Evolutionary conservation across 2,888 invertebrate species (phyloP), one percentile per base, ranked within the genome.

Genomic region (Boloria euphrosyne): DNA sequence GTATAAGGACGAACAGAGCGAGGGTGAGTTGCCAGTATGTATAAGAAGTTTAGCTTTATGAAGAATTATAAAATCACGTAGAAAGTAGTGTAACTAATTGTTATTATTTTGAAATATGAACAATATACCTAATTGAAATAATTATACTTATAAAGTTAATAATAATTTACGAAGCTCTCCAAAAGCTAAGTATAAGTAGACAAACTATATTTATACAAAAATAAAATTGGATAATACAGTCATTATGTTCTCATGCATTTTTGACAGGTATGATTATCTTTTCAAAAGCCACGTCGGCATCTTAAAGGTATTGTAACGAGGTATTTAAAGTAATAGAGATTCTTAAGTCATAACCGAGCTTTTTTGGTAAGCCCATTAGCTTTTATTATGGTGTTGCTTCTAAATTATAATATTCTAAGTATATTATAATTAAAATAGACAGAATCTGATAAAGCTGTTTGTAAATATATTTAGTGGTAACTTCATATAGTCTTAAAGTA

Each of bases 241-340:
- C 46, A 57, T 57, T 46, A 59, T 31, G 14, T 49, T 49, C 59
- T 38, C 38, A 31, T 18, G 31, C 46, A 62, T 7, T 27, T 62
- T 53, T 54, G 47, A 54, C 53, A 62, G 54, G 46, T 54, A 54
- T 55, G 38, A 62, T 62, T 62, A 62, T 62, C 62, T 14, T 54
- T 49, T 62, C 62, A 62, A 62, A 18, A 18, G 47, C 47, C 27
- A 49, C 54, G 62, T 54, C 54, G 54, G 62, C 27, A 0, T 51
- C 18, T 55, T 17, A 49, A 43, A 49, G 47, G 49, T 49, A 59
- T 47, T 59, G 16, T 59, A 38, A 59, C 47, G 47, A 58, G 47
- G 27, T 58, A 46, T 47, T 57, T 58, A 58, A 31, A 49, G 49
- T 47, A 59, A 31, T 31, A 31, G 31, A 53, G 27, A 59, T 47